phyloP scores from a whole-genome alignment of 2,797 vertebrate genomes.

The Periparus ater region DNA sequence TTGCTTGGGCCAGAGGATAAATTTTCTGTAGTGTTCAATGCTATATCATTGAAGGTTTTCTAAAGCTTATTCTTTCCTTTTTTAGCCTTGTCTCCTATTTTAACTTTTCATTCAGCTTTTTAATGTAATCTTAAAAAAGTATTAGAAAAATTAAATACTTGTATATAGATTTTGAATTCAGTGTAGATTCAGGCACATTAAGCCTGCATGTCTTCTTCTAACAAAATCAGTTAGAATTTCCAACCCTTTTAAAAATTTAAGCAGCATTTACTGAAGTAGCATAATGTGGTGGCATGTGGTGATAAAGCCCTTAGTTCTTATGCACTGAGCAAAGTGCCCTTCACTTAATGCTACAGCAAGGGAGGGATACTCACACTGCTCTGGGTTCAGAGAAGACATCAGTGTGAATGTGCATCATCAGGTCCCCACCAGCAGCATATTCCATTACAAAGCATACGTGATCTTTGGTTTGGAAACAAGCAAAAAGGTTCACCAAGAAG shows the following conservation, averaged over 20 bases:
- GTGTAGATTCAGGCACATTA: not conserved
- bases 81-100: not conserved
- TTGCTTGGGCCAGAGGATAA: not conserved
- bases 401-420: constrained; percentile 99
- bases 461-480: constrained; percentile 98
- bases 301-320: not conserved
- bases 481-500: constrained; percentile 98
- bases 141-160: not conserved
- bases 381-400: constrained; percentile 96
- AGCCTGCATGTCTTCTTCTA: not conserved
- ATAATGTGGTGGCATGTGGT: not conserved
- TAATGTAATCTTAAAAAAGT: not conserved
- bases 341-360: not conserved
- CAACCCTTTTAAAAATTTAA: not conserved
- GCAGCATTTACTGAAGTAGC: not conserved
- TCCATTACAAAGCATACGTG: constrained; percentile 99
- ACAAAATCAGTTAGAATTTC: not conserved
- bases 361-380: constrained; percentile 88
- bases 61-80: not conserved
- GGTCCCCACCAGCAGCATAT: constrained; percentile 96
- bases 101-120: not conserved
- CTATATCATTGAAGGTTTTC: not conserved
- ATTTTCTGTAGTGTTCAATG: not conserved
- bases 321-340: not conserved
- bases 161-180: not conserved